phyloP scores from a whole-genome alignment of 2,888 invertebrate genomes.

The Cecidostiba fungosa region DNA sequence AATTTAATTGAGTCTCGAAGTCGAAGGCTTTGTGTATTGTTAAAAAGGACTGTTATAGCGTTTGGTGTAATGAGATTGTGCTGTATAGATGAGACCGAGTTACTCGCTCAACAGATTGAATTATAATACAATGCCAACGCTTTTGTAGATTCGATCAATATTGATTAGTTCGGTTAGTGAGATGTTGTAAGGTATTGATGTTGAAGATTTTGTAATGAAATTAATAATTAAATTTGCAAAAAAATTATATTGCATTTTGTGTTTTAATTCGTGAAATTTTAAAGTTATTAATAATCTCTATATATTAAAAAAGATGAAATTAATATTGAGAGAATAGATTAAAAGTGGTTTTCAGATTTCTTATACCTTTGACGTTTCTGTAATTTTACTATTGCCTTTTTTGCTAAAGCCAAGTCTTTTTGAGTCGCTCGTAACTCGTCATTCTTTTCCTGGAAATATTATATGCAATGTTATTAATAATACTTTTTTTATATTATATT shows the following conservation, averaged over 20 bases:
- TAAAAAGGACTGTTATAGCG: no score
- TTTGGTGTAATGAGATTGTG: background rate
- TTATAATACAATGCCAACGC: background rate
- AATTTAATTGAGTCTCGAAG: no score
- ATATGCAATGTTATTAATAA: background rate
- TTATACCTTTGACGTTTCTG: slow-evolving; percentile 56
- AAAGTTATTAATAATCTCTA: background rate
- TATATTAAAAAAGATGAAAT: background rate
- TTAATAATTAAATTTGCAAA: background rate
- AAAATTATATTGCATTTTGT: no score
- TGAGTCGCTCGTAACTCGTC: slow-evolving; percentile 22
- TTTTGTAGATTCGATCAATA: background rate
- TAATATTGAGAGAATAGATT: background rate
- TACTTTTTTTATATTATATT: background rate
- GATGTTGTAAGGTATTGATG: background rate
- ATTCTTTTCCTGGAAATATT: slow-evolving; percentile 46
- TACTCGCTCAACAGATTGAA: background rate
- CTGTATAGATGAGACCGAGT: background rate
- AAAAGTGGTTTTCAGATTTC: background rate
- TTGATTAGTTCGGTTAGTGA: no score
- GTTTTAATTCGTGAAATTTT: background rate
- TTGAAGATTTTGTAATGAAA: no score
- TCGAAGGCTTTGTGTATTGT: no score
- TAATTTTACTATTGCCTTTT: slow-evolving; percentile 40
- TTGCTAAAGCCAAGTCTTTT: slow-evolving; percentile 46